Evolutionary conservation across 2,113 vertebrate species (phyloP), one percentile per base, ranked within the genome.

Genomic region (Actenoides lindsayi): DNA sequence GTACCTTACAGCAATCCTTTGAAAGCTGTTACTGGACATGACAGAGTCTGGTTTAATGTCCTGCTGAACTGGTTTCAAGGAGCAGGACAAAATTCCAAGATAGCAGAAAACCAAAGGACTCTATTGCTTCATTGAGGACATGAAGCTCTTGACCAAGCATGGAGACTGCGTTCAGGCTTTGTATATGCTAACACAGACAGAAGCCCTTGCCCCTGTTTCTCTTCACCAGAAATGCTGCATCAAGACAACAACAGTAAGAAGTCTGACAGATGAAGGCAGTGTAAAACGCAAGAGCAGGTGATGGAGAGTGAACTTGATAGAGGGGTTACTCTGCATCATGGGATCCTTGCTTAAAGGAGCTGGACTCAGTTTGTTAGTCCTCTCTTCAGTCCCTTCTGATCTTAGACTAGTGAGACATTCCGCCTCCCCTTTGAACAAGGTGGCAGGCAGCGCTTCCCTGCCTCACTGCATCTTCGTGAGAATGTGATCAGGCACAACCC

Each of bases 81-180:
- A 89, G 23, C 33, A 90, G 78, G 74, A 78, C 70, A 93, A 83
- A 93, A 92, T 69, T 69, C 53, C 57, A 83, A 65, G 62, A 57
- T 85, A 88, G 27, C 31, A 69, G 31, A 77, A 73, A 96, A 64
- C 0, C 16, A 76, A 77, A 73, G 44, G 24, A 53, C 39, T 82
- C 31, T 35, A 4, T 24, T 74, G 23, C 60, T 83, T 89, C 60
- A 84, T 2, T 71, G 60, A 67, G 60, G 73, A 81, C 39, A 70
- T 46, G 19, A 51, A 59, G 46, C 24, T 65, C 37, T 80, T 44
- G 28, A 42, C 76, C 70, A 81, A 92, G 31, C 0, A 1, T 19
- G 69, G 28, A 30, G 33, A 53, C 59, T 31, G 28, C 1, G 0
- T 9, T 77, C n/a, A 51, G 54, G 5, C 33, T 73, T 94, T 73